phyloP scores from a whole-genome alignment of 2,113 vertebrate species.

The Rhipidura dahli region DNA sequence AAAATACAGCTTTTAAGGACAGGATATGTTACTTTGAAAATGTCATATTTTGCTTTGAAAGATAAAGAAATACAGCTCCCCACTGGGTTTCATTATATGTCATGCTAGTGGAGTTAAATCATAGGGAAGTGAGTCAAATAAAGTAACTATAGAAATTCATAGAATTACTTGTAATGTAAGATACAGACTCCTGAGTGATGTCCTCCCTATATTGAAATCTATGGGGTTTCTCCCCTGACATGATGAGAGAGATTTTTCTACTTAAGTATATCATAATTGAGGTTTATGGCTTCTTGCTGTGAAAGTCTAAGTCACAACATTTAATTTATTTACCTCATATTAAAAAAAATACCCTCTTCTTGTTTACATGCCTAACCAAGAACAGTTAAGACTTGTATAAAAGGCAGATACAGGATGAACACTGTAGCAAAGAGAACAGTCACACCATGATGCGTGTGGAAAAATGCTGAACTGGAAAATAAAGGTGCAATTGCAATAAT shows the following conservation, averaged over 20 bases:
- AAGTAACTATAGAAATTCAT: background rate
- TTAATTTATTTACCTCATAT: background rate
- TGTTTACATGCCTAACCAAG: background rate
- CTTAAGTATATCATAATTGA: background rate
- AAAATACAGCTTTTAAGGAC: background rate
- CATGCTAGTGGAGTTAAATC: background rate
- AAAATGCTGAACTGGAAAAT: background rate
- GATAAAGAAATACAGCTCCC: background rate
- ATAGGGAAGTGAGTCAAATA: background rate
- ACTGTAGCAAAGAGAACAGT: background rate
- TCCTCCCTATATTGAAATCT: background rate
- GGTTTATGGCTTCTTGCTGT: background rate
- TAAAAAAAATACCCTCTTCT: background rate
- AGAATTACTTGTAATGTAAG: background rate
- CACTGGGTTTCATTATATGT: background rate
- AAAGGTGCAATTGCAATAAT: background rate
- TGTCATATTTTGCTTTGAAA: background rate
- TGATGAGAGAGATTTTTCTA: background rate
- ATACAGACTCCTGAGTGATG: background rate
- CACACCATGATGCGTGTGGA: background rate
- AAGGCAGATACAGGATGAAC: background rate
- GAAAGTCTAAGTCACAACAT: background rate
- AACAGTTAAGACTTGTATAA: background rate
- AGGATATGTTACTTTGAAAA: background rate
- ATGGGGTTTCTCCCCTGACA: background rate